Evolutionary conservation across 1,140 invertebrate genomes (phyloP).

Genomic region (Heliothis subflexa): DNA sequence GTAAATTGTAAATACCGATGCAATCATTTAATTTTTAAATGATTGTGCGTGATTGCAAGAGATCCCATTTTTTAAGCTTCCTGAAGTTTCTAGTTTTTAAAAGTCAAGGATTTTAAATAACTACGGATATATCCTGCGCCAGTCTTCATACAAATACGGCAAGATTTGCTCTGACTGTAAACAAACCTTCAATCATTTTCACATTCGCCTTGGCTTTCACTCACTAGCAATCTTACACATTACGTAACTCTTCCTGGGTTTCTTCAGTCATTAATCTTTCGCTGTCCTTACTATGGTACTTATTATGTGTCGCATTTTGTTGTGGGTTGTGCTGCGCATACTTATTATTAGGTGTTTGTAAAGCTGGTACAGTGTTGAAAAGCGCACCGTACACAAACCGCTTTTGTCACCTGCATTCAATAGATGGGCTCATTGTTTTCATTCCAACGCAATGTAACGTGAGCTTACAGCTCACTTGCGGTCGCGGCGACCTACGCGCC

Average conservation of each 20-base stretch:
- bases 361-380: constrained; percentile 10
- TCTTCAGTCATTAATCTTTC: constrained; percentile 37
- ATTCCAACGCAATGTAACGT: constrained; percentile 63
- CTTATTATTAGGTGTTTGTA: constrained; percentile 34
- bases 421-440: constrained; percentile 70
- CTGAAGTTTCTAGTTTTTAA: neutral
- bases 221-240: constrained; percentile 31
- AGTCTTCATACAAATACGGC: neutral
- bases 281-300: constrained; percentile 22
- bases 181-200: constrained; percentile 34
- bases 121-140: too few species aligned
- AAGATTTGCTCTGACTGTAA: neutral
- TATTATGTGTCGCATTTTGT: constrained; percentile 12
- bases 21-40: constrained; percentile 33
- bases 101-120: too few species aligned
- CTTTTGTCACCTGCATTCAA: constrained; percentile 60
- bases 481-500: constrained; percentile 49
- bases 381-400: constrained; percentile 38
- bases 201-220: constrained; percentile 35
- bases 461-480: constrained; percentile 57
- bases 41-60: constrained; percentile 28
- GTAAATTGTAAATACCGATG: constrained; percentile 45
- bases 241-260: constrained; percentile 42
- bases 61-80: neutral
- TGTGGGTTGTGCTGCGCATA: constrained; percentile 15